Base-by-base conservation (phyloP, 2,888 invertebrate genomes). In the Pseudococcus jackbeardsleyi region DNA sequence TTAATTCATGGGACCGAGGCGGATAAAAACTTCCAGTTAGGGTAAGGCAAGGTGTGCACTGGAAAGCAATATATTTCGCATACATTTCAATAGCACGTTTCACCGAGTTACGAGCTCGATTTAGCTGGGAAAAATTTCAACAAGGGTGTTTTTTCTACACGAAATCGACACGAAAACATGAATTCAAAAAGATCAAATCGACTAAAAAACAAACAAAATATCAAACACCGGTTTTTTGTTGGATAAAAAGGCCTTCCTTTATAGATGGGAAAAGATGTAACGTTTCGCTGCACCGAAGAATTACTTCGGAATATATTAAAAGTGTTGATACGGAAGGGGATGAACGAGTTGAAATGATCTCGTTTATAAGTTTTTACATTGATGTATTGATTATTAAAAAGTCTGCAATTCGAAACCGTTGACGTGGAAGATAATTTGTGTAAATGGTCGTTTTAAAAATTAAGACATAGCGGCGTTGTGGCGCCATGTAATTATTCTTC, bases 131-230 rank as follows among this genome's bases (percentile, higher is more conserved):
- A 82, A 82, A 82, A 46, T 19, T 19, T 33, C 19, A 42, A 0
- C 79, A 19, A 0, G 79, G 19, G 42, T 26, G 22, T 82, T 82
- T 46, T 79, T 79, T 82, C 46, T 46, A 0, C 11, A 82, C 79
- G n/a, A 19, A 42, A 39, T 79, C 79, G 79, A 42, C 33, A 17
- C 39, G 39, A 79, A 79, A 79, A 79, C 79, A n/a, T 79, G 79
- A 79, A 79, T 79, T 79, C 39, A 42, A 82, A 82, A 82, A 82
- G 46, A 46, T 46, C 46, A 82, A 82, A 82, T 82, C 42, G 79
- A 82, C 33, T 82, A 82, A 82, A 82, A 82, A 82, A 82, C 77
- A 77, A 77, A 77, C 77, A 77, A 77, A 77, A 77, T 42, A 77
- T n/a, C 79, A 46, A 82, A 46, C 79, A 82, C 46, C 46, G 8